Evolutionary conservation across 2,888 invertebrate species (phyloP).

Genomic region (Parthenolecanium corni): DNA sequence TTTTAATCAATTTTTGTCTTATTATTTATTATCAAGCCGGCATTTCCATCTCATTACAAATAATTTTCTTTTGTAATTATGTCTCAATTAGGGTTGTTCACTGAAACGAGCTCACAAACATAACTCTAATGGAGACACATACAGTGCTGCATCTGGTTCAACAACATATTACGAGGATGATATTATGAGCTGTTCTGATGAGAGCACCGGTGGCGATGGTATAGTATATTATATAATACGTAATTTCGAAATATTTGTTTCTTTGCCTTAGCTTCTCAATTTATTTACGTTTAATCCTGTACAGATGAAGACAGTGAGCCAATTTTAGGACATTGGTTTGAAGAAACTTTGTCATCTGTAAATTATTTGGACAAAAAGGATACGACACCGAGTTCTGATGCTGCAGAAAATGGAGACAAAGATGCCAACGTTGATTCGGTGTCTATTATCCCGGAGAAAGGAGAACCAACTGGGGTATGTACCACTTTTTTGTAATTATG

Average conservation of each 20-base stretch:
- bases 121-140: slow-evolving; percentile 72
- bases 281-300: slow-evolving; percentile 33
- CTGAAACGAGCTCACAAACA: slow-evolving; percentile 50
- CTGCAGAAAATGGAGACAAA: slow-evolving; percentile 23
- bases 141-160: slow-evolving; percentile 63
- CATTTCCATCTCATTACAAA: too few relatives aligned
- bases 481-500: too few relatives aligned
- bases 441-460: slow-evolving; percentile 60
- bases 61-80: too few relatives aligned
- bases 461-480: slow-evolving; percentile 60
- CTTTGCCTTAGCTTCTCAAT: slow-evolving; percentile 19
- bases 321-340: slow-evolving; percentile 84
- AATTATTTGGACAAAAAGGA: slow-evolving; percentile 36
- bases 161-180: slow-evolving; percentile 90
- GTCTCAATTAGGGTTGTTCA: slow-evolving; percentile 53
- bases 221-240: slow-evolving; percentile 30
- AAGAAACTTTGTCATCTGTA: slow-evolving; percentile 77
- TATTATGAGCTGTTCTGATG: slow-evolving; percentile 80
- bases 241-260: slow-evolving; percentile 32
- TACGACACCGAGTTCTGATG: slow-evolving; percentile 45
- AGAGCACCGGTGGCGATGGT: slow-evolving; percentile 46
- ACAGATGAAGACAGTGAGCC: slow-evolving; percentile 73
- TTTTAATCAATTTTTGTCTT: slow-evolving; percentile 35
- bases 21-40: too few relatives aligned
- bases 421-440: slow-evolving; percentile 33